Base-by-base conservation (phyloP, 2,113 vertebrate species). In the Notothenia coriiceps region DNA sequence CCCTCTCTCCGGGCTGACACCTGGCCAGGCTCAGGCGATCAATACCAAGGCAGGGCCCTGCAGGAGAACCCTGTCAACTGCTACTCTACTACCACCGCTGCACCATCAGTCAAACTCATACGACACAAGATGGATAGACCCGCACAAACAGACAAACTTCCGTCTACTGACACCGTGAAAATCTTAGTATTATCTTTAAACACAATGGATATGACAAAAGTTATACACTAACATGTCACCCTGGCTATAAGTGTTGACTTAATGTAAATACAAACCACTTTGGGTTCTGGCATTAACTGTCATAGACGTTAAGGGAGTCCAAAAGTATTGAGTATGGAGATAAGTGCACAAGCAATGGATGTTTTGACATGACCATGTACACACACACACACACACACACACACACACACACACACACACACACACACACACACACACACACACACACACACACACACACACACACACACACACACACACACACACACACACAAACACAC, bases 21-120 rank as follows among this genome's bases (percentile, higher is more conserved):
- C 88, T 90, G 88, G 77, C 82, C 85, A 73, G 83, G 49, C 80
- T 85, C 77, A 77, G 70, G 18, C 60, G 65, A 92, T 93, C 91
- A 59, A 92, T 93, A 90, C 79, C 70, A 67, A 40, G 80, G 68
- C 70, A 74, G 55, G 29, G 77, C 81, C 84, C 85, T 89, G 66
- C 57, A 79, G 84, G 67, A 83, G 73, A 88, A 78, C 63, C 49
- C 56, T 70, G 80, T 86, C 83, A 86, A 74, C 80, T 51, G 77
- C 52, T 66, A 67, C 73, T 85, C 82, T 17, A 56, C 4, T 5
- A 50, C 70, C 67, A 62, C 60, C 43, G 44, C 73, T 43, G 18
- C 46, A 60, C 72, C 82, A 88, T 91, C 83, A 75, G 61, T 89
- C 83, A 88, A 83, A 78, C 69, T 84, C 67, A 59, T 15, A 44